A percentile compares a stretch with the other conserved stretches of the same genome.
Evolutionary conservation across 1,140 invertebrate species (phyloP).

Genomic region (Nephotettix cincticeps): DNA sequence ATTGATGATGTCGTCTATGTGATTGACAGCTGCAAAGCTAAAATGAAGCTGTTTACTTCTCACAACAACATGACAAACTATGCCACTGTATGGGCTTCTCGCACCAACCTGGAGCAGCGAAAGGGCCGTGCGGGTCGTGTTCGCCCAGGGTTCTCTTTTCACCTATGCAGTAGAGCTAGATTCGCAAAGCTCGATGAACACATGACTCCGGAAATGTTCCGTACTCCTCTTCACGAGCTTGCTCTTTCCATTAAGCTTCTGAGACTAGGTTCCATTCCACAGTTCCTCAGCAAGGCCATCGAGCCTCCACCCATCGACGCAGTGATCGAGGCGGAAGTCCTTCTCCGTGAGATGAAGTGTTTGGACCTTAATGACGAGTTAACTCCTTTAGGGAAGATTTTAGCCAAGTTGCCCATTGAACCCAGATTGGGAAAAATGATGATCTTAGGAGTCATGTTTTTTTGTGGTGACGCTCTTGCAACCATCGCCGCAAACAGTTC

Average conservation of each 20-base stretch:
- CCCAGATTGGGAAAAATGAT: conserved; percentile 95
- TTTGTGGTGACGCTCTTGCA: conserved; percentile 83
- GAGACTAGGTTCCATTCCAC: conserved; percentile 84
- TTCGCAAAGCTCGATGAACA: conserved; percentile 82
- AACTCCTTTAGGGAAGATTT: conserved; percentile 85
- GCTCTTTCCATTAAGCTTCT: conserved; percentile 83
- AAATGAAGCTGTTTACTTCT: conserved; percentile 93
- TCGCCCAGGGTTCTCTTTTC: conserved; percentile 84
- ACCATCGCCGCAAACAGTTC: conserved; percentile 90
- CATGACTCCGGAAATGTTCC: conserved; percentile 93
- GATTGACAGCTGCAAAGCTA: conserved; percentile 92
- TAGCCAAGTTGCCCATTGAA: conserved; percentile 91
- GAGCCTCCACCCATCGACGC: conserved; percentile 93
- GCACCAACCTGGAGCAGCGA: conserved; percentile 88
- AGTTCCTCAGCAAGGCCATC: conserved; percentile 91
- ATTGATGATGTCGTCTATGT: conserved; percentile 97
- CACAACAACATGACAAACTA: conserved; percentile 96
- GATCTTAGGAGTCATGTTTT: conserved; percentile 83
- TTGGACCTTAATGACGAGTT: conserved; percentile 81
- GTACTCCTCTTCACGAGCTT: conserved; percentile 91
- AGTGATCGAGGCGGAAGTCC: conserved; percentile 85
- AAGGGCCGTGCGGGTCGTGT: conserved; percentile 90
- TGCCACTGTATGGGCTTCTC: conserved; percentile 90
- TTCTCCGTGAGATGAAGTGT: conserved; percentile 80
- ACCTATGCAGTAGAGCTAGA: conserved; percentile 74